A percentile compares a stretch with the other conserved stretches of the same genome.
Evolutionary conservation across 2,113 vertebrate species (phyloP).

Genomic region (Acrocephalus kingi): DNA sequence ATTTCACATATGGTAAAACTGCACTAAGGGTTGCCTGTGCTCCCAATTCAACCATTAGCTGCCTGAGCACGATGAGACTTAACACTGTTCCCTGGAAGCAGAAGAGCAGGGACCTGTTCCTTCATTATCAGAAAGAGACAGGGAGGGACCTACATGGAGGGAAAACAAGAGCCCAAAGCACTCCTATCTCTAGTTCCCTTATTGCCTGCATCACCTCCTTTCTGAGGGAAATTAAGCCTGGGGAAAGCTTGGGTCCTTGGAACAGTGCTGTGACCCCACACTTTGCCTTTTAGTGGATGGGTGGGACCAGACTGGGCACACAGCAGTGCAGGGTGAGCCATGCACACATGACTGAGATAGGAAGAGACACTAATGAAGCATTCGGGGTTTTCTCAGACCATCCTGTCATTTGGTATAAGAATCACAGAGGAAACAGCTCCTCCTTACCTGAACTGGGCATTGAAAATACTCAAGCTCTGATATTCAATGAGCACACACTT

Average conservation of each 20-base stretch:
- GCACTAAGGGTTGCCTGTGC: too few species aligned
- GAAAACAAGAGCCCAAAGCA: background rate
- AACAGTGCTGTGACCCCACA: background rate
- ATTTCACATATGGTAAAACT: background rate
- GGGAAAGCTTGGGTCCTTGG: background rate
- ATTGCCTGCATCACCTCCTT: background rate
- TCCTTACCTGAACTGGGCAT: background rate
- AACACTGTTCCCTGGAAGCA: background rate
- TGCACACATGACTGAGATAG: background rate
- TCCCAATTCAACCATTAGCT: background rate
- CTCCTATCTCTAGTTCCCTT: background rate
- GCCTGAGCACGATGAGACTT: background rate
- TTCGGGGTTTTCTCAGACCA: constrained; percentile 33
- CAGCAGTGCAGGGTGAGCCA: background rate
- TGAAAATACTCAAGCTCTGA: background rate
- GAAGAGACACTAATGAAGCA: background rate
- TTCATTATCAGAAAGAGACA: background rate
- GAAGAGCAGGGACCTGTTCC: background rate
- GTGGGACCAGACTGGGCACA: background rate
- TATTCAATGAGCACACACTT: background rate
- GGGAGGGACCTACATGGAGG: background rate
- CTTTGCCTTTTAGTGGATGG: background rate
- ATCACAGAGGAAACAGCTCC: constrained; percentile 12
- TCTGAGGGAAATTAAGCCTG: background rate
- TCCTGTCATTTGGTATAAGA: constrained; percentile 32